Conservation (phyloP, 2,797 vertebrate species). For the Oreochromis mossambicus region DNA sequence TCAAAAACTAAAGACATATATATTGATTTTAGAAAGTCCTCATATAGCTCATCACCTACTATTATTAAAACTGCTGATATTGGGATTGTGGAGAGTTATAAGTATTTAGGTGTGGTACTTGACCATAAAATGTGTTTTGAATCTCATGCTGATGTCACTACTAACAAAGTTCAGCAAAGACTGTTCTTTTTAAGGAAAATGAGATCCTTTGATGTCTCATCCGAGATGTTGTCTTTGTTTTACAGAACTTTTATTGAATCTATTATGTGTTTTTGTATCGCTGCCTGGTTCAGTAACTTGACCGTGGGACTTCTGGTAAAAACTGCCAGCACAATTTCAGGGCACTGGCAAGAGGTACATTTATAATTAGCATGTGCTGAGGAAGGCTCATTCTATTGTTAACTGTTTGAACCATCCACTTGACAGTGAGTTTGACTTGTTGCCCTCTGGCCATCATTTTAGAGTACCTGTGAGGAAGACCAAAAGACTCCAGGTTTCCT, state of each 20-base stretch:
- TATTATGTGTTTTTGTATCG: not conserved
- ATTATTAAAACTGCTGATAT: not conserved
- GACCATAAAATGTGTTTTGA: not conserved
- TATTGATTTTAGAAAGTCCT: not conserved
- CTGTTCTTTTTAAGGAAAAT: rapidly evolving
- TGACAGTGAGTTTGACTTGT: not conserved
- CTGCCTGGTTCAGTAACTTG: not conserved
- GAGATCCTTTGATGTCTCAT: not conserved
- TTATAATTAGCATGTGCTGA: not conserved
- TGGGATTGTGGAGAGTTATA: not conserved
- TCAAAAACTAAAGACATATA: not conserved
- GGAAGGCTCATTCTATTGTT: not conserved
- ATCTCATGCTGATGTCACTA: not conserved
- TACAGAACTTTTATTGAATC: not conserved
- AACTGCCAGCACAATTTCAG: not conserved
- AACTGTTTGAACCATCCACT: not conserved
- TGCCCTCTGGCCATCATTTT: rapidly evolving
- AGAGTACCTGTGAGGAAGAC: not conserved
- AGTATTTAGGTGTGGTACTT: not conserved
- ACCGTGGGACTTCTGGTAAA: not conserved
- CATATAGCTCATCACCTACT: not conserved
- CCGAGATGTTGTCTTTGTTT: not conserved
- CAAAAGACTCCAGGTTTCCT: not conserved
- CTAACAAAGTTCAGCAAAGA: not conserved
- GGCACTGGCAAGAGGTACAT: not conserved